These are phyloP conservation scores for Rhyacophila evoluta DNA, from an alignment of 2,888 invertebrate genomes.

Conservation along the genomic window DNA sequence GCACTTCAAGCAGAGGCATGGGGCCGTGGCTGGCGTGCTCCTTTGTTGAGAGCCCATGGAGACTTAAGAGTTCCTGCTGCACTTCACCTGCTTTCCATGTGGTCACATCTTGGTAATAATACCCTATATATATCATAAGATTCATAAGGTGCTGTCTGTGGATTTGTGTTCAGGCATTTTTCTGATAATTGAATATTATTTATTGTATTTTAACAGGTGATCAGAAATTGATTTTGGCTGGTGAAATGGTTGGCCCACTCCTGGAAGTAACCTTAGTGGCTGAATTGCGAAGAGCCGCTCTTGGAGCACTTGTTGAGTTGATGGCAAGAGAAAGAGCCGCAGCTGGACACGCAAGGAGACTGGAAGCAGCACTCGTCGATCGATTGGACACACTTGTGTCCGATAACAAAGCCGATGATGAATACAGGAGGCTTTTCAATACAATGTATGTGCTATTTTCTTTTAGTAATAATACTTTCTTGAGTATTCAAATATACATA, in stretches of 20 bases:
- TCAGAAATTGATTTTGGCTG: slow-evolving; percentile 89
- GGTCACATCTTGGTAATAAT: slow-evolving; percentile 84
- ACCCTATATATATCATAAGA: too few relatives aligned
- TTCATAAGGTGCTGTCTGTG: too few relatives aligned
- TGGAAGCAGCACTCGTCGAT: slow-evolving; percentile 94
- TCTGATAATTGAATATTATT: too few relatives aligned
- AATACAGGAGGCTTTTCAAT: slow-evolving; percentile 92
- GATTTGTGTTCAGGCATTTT: too few relatives aligned
- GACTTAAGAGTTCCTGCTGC: slow-evolving; percentile 95
- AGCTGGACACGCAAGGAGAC: slow-evolving; percentile 88
- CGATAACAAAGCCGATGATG: slow-evolving; percentile 94
- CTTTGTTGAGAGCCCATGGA: slow-evolving; percentile 71
- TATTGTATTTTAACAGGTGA: slow-evolving; percentile 70
- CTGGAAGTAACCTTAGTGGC: slow-evolving; percentile 93
- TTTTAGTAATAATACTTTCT: not conserved
- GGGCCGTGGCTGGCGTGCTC: slow-evolving; percentile 53
- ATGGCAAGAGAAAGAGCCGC: slow-evolving; percentile 91
- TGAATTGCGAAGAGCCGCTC: slow-evolving; percentile 88
- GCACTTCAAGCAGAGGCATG: slow-evolving; percentile 52
- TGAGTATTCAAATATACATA: too few relatives aligned
- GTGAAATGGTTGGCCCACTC: slow-evolving; percentile 93
- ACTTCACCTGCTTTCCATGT: slow-evolving; percentile 90
- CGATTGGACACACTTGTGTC: slow-evolving; percentile 93
- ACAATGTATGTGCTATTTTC: slow-evolving; percentile 83
- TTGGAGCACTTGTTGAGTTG: slow-evolving; percentile 94